These are phyloP conservation scores for Erynnis tages DNA, from an alignment of 2,888 invertebrate genomes.

Conservation along the genomic window DNA sequence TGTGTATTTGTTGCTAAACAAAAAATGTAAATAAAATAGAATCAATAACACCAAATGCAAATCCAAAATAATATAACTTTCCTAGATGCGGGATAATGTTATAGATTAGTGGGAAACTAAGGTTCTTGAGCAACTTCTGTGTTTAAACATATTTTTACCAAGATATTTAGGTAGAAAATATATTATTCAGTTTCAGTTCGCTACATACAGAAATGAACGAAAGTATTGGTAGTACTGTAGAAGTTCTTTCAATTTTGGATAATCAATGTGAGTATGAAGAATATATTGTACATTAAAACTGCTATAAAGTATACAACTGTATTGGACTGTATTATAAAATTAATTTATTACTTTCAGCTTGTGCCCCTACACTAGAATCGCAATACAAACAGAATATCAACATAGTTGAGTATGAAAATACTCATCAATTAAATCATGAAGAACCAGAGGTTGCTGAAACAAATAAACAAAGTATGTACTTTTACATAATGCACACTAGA, in stretches of 20 bases:
- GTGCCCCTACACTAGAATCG: constrained; percentile 38
- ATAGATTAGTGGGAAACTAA: too few relatives aligned
- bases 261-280: constrained; percentile 53
- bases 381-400: constrained; percentile 51
- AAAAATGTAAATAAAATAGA: too few relatives aligned
- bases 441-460: constrained; percentile 51
- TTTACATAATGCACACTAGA: not conserved
- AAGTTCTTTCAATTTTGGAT: constrained; percentile 59
- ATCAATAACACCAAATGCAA: too few relatives aligned
- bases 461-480: constrained; percentile 57
- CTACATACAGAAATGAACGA: constrained; percentile 47
- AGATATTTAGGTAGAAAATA: too few relatives aligned
- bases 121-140: too few relatives aligned
- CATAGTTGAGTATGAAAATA: constrained; percentile 45
- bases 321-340: too few relatives aligned
- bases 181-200: too few relatives aligned
- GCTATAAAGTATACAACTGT: not conserved
- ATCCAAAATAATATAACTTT: too few relatives aligned
- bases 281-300: not conserved
- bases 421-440: constrained; percentile 45
- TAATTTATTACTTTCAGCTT: constrained; percentile 26
- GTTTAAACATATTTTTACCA: not conserved
- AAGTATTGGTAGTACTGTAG: constrained; percentile 58
- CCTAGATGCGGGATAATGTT: too few relatives aligned
- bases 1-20: too few relatives aligned